Conservation (phyloP, 1,140 invertebrate species). For the Hetaerina americana region DNA sequence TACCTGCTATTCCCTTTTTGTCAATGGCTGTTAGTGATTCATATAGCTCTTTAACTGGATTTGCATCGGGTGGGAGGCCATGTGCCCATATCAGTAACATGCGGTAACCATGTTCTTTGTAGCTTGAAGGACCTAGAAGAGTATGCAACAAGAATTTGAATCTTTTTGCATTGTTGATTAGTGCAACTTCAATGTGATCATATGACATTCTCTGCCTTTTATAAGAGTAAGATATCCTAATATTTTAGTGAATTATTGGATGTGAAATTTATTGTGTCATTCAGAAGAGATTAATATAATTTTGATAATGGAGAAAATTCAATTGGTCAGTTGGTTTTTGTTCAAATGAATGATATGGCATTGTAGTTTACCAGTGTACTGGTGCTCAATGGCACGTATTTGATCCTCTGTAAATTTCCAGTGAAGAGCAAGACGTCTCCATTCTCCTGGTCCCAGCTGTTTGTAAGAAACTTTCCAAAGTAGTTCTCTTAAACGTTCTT, state of each 20-base stretch:
- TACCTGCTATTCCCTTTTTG: constrained; percentile 44
- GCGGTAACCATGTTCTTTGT: constrained; percentile 58
- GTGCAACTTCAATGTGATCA: no score
- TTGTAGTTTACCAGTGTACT: constrained; percentile 61
- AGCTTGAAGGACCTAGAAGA: constrained; percentile 58
- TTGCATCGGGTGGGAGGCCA: constrained; percentile 42
- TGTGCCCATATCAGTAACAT: constrained; percentile 58
- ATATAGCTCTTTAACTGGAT: constrained; percentile 47
- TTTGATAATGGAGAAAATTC: no score
- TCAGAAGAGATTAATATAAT: no score
- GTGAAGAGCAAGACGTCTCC: constrained; percentile 53
- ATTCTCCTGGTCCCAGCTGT: constrained; percentile 48
- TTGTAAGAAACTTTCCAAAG: constrained; percentile 51
- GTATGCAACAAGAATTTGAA: constrained; percentile 68
- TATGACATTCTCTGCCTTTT: constrained; percentile 38
- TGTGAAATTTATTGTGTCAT: no score
- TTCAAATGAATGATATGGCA: no score
- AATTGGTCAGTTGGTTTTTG: no score
- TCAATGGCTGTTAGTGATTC: constrained; percentile 49
- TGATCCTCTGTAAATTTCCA: constrained; percentile 62
- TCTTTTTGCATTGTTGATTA: constrained; percentile 53
- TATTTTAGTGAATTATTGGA: no score
- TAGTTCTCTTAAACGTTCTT: constrained; percentile 31
- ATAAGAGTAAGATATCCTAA: no score
- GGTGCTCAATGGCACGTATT: constrained; percentile 58